Conservation (phyloP, 2,113 vertebrate species). For the Melanostigma gelatinosum region DNA sequence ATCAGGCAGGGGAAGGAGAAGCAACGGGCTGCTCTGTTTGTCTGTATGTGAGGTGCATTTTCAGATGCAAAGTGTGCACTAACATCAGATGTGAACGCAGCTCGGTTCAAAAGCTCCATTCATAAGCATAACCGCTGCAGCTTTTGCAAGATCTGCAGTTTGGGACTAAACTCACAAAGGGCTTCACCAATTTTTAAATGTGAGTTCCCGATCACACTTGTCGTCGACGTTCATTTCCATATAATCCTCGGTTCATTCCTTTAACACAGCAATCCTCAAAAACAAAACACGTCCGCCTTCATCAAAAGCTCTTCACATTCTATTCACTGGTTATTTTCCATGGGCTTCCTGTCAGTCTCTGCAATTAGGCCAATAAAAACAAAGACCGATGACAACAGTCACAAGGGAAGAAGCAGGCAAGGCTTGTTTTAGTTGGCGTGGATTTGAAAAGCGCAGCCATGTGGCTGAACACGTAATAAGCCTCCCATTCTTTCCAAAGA, state of each 20-base stretch:
- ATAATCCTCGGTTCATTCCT: conserved; percentile 33
- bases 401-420: conserved; percentile 24
- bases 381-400: conserved; percentile 52
- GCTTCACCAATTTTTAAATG: conserved; percentile 16
- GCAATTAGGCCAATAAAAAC: conserved; percentile 73
- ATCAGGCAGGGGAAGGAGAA: conserved; percentile 30
- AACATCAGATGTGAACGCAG: conserved; percentile 4
- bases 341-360: conserved; percentile 44
- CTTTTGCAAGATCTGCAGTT: background rate
- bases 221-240: conserved; percentile 22
- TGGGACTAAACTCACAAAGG: conserved; percentile 5
- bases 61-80: background rate
- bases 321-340: conserved; percentile 47
- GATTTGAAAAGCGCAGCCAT: conserved; percentile 88
- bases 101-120: conserved; percentile 1
- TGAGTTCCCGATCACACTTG: conserved; percentile 38
- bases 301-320: conserved; percentile 49
- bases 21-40: conserved; percentile 25
- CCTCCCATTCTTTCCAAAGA: conserved; percentile 77
- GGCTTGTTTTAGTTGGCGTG: conserved; percentile 76
- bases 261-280: conserved; percentile 39
- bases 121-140: background rate
- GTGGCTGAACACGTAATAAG: conserved; percentile 87
- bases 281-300: conserved; percentile 59
- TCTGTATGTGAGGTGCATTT: background rate